A percentile compares a stretch with the other conserved stretches of the same genome.
These are phyloP conservation scores for Dromas ardeola DNA, from an alignment of 2,113 vertebrate species.

Conservation along the genomic window DNA sequence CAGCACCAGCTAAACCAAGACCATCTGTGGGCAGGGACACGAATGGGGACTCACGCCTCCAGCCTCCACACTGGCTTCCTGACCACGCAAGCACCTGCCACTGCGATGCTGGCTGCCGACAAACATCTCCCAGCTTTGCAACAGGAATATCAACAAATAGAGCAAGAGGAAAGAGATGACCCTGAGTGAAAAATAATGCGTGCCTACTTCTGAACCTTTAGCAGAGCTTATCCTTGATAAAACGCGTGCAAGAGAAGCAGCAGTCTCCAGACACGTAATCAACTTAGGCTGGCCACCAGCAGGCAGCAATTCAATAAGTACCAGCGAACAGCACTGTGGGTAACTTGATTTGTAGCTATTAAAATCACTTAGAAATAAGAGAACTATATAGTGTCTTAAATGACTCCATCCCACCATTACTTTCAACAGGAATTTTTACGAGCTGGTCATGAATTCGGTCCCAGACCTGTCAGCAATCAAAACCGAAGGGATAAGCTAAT, in stretches of 20 bases:
- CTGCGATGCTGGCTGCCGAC: rapidly evolving
- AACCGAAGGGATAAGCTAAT: background rate
- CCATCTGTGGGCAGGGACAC: background rate
- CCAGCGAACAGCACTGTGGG: slow-evolving; percentile 13
- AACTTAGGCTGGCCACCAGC: slow-evolving; percentile 43
- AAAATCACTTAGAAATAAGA: slow-evolving; percentile 40
- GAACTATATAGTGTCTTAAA: background rate
- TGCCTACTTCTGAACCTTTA: background rate
- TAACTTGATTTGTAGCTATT: slow-evolving; percentile 58
- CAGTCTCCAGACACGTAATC: slow-evolving; percentile 1
- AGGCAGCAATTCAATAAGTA: slow-evolving; percentile 53
- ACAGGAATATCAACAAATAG: background rate
- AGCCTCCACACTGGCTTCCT: background rate
- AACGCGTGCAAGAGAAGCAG: background rate
- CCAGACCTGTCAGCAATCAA: background rate
- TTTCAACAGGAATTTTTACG: background rate
- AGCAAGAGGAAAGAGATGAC: background rate
- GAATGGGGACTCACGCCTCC: rapidly evolving
- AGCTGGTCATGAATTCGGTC: background rate
- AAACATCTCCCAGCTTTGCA: background rate
- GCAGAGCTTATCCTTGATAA: background rate
- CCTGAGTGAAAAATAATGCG: background rate
- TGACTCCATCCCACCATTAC: background rate
- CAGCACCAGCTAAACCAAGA: background rate
- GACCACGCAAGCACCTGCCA: background rate